phyloP scores from a whole-genome alignment of 2,888 invertebrate genomes.

The Drosophila anceps region DNA sequence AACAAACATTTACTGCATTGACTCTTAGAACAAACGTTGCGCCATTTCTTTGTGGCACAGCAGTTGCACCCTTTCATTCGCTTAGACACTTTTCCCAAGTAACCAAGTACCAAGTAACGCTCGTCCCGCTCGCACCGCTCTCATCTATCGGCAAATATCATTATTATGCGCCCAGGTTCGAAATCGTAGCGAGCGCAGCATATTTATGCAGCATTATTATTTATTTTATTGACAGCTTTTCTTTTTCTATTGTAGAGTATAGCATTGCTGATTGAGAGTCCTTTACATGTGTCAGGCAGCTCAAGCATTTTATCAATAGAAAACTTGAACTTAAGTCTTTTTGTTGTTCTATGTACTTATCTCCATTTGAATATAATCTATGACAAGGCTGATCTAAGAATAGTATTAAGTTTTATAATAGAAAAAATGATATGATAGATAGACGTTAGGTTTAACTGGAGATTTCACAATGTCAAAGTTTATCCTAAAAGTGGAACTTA shows the following conservation, averaged over 20 bases:
- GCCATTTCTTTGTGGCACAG: slow-evolving; percentile 66
- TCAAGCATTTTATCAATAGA: slow-evolving; percentile 19
- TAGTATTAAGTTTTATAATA: not conserved
- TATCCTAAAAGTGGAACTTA: not conserved
- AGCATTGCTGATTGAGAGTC: slow-evolving; percentile 35
- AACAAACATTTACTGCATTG: slow-evolving; percentile 59
- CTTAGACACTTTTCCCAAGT: slow-evolving; percentile 47
- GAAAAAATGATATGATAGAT: not conserved
- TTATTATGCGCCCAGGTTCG: slow-evolving; percentile 61
- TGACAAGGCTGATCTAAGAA: not conserved
- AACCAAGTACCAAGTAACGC: slow-evolving; percentile 1
- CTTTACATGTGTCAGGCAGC: slow-evolving; percentile 17
- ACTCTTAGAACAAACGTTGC: slow-evolving; percentile 72
- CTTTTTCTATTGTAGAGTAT: slow-evolving; percentile 51
- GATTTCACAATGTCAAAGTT: not conserved
- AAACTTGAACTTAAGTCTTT: not conserved
- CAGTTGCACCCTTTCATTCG: slow-evolving; percentile 77
- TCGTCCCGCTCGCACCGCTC: slow-evolving; percentile 4
- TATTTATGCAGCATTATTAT: slow-evolving; percentile 79
- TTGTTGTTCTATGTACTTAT: not conserved
- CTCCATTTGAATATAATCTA: not conserved
- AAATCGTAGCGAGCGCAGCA: slow-evolving; percentile 51
- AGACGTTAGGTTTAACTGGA: not conserved
- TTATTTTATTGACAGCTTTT: slow-evolving; percentile 78
- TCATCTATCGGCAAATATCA: slow-evolving; percentile 58